Evolutionary conservation across 2,113 vertebrate species (phyloP).

Genomic region (Neotragus moschatus): DNA sequence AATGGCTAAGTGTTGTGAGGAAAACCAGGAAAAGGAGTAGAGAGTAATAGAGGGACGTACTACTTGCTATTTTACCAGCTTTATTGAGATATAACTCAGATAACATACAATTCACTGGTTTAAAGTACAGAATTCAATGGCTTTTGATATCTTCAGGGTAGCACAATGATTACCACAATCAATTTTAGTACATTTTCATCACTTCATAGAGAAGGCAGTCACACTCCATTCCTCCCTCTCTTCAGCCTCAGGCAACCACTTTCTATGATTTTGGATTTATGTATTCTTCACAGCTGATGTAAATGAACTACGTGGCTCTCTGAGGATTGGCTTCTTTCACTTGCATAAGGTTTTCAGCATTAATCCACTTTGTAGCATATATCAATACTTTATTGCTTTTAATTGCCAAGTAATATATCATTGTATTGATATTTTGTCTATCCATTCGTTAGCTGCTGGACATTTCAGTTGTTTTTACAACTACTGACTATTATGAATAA

Average conservation of each 20-base stretch:
- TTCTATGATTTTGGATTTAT: not conserved
- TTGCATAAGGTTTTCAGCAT: not conserved
- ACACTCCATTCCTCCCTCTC: not conserved
- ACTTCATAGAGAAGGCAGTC: not conserved
- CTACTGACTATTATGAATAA: not conserved
- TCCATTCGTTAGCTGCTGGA: not conserved
- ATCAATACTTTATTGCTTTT: not conserved
- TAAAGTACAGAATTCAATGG: not conserved
- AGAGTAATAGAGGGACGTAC: not conserved
- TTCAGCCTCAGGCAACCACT: not conserved
- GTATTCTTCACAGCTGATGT: not conserved
- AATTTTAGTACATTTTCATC: not conserved
- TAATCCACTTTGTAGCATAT: not conserved
- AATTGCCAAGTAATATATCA: not conserved
- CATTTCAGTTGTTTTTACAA: not conserved
- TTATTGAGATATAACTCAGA: constrained; percentile 23
- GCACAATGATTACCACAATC: not conserved
- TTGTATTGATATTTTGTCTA: not conserved
- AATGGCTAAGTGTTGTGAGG: not conserved
- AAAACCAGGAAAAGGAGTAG: not conserved
- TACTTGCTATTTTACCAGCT: not conserved
- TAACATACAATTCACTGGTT: not conserved
- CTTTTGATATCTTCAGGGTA: not conserved
- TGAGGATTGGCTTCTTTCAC: not conserved
- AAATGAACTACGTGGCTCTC: not conserved